These are phyloP conservation scores for Enteromius trimaculatus DNA, from an alignment of 2,797 vertebrate species.

Conservation along the genomic window DNA sequence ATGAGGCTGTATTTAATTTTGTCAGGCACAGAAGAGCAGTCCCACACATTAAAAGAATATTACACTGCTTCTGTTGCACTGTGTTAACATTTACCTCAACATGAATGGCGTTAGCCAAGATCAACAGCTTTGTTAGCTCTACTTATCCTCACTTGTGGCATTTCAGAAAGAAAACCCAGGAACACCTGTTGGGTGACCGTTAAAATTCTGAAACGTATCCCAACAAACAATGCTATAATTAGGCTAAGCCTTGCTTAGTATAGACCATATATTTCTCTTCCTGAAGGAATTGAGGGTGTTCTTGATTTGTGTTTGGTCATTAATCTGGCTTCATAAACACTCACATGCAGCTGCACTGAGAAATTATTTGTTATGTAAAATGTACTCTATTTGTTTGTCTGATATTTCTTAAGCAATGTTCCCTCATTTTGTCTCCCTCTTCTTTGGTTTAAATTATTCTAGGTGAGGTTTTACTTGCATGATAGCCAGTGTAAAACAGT, in stretches of 20 bases:
- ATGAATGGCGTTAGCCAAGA: not conserved
- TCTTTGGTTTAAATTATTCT: not conserved
- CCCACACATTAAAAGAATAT: conserved; percentile 27
- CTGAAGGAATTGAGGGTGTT: not conserved
- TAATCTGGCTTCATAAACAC: not conserved
- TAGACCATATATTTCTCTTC: not conserved
- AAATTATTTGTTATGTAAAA: not conserved
- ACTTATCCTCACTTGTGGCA: not conserved
- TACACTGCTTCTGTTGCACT: conserved; percentile 31
- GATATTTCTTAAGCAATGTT: conserved; percentile 5
- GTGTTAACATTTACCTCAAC: not conserved
- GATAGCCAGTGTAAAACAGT: not conserved
- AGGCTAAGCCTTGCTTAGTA: not conserved
- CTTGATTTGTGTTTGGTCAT: not conserved
- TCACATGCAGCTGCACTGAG: not conserved
- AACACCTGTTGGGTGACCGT: not conserved
- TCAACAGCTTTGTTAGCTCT: not conserved
- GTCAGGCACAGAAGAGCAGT: conserved; percentile 27
- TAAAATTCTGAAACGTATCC: not conserved
- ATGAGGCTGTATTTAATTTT: conserved; percentile 30
- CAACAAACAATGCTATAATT: not conserved
- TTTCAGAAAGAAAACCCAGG: not conserved
- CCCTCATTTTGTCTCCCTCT: not conserved
- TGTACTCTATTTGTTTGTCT: not conserved
- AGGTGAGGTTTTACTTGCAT: not conserved